phyloP scores from a whole-genome alignment of 2,797 vertebrate species.

The Cossypha niveicapilla region DNA sequence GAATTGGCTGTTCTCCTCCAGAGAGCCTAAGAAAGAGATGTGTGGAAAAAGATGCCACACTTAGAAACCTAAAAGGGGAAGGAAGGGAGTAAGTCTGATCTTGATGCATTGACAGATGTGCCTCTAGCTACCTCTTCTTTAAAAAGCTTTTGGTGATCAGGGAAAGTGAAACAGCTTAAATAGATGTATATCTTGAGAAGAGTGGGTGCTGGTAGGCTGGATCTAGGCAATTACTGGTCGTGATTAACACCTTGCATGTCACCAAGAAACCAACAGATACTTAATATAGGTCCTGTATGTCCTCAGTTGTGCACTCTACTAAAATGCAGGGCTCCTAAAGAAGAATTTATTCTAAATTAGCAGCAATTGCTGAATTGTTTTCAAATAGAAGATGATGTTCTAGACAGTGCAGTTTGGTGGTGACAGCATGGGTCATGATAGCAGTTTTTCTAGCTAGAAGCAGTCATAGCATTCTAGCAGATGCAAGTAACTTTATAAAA shows the following conservation, averaged over 20 bases:
- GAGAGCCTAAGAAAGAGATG: background rate
- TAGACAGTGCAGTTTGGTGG: background rate
- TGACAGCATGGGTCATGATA: background rate
- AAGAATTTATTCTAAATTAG: background rate
- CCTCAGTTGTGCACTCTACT: fast-evolving
- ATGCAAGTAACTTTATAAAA: background rate
- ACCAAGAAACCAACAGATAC: background rate
- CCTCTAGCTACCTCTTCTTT: background rate
- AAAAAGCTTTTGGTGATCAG: background rate
- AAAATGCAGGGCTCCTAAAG: background rate
- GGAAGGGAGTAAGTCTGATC: background rate
- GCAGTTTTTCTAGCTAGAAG: background rate
- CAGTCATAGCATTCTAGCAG: background rate
- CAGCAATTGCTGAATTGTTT: background rate
- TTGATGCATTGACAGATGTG: background rate
- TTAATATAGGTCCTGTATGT: background rate
- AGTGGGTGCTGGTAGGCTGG: background rate
- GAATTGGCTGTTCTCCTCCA: background rate
- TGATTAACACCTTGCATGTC: background rate
- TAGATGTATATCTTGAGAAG: background rate
- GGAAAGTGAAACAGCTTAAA: background rate
- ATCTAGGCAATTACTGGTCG: background rate
- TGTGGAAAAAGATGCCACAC: background rate
- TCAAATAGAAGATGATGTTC: background rate
- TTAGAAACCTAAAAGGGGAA: background rate